Evolutionary conservation across 92 coral and sea anemone genomes (phyloP).

Genomic region (Ricordea florida): DNA sequence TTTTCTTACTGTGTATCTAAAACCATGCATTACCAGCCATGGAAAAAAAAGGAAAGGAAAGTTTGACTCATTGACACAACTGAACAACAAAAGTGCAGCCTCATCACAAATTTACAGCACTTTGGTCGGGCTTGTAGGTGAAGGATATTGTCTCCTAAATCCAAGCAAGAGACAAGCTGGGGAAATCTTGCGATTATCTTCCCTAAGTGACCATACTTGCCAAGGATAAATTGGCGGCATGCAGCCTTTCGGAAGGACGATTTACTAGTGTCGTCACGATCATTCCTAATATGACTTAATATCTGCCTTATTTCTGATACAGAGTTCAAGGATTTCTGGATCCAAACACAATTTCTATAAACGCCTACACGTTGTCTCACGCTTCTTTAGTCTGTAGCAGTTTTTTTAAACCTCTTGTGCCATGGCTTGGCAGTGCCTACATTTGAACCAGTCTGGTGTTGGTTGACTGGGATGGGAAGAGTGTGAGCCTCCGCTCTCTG

Average conservation of each 20-base stretch:
- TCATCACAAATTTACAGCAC: conserved; percentile 8
- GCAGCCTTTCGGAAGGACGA: conserved; percentile 52
- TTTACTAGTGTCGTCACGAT: conserved; percentile 51
- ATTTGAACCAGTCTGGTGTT: conserved; percentile 25
- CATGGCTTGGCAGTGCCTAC: conserved; percentile 18
- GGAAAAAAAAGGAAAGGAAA: neutral
- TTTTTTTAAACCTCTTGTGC: conserved; percentile 6
- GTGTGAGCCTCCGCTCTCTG: neutral
- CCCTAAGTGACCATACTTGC: conserved; percentile 41
- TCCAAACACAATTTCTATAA: conserved; percentile 53
- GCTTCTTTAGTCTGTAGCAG: conserved; percentile 17
- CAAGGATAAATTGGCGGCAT: conserved; percentile 40
- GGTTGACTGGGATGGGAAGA: neutral
- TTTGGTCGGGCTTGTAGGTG: conserved; percentile 44
- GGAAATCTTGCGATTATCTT: conserved; percentile 55
- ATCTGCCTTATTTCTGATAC: conserved; percentile 36
- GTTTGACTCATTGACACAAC: neutral
- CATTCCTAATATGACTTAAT: conserved; percentile 48
- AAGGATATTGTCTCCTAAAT: conserved; percentile 45
- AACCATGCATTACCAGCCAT: neutral
- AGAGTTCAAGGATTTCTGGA: conserved; percentile 38
- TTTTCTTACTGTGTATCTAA: neutral
- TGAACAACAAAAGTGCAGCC: neutral
- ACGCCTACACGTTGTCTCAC: conserved; percentile 33
- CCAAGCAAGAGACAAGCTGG: conserved; percentile 46